phyloP scores from a whole-genome alignment of 2,888 invertebrate species.

The Auanema freiburgensis region DNA sequence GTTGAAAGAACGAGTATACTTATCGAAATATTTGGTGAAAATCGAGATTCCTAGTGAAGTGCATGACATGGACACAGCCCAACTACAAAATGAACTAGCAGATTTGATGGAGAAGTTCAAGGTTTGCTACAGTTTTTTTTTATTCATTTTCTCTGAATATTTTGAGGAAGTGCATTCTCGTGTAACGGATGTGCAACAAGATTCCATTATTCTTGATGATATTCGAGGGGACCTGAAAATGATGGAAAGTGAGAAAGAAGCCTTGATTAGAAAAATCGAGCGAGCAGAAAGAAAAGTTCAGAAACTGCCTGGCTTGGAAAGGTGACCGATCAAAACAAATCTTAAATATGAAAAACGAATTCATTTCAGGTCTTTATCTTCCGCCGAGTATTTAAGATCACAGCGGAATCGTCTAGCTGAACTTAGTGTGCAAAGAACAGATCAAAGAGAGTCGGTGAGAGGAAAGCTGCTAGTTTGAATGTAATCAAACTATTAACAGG shows the following conservation, averaged over 20 bases:
- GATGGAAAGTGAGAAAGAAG: conserved; percentile 74
- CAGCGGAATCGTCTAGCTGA: conserved; percentile 73
- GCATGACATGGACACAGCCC: conserved; percentile 76
- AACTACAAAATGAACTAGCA: conserved; percentile 74
- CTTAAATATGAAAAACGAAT: too few species aligned
- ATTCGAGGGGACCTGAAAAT: conserved; percentile 79
- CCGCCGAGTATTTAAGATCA: conserved; percentile 70
- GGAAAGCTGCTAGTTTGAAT: not conserved
- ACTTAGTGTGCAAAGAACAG: conserved; percentile 68
- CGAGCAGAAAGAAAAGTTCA: conserved; percentile 65
- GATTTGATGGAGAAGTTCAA: conserved; percentile 81
- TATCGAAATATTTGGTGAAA: conserved; percentile 71
- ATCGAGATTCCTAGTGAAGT: conserved; percentile 61
- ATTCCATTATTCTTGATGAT: conserved; percentile 76
- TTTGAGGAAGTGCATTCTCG: conserved; percentile 49
- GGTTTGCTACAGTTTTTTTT: too few species aligned
- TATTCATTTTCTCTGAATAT: conserved; percentile 37
- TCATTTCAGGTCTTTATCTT: conserved; percentile 65
- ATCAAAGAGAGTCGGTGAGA: conserved; percentile 33
- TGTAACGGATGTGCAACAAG: conserved; percentile 52
- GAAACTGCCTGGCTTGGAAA: conserved; percentile 52
- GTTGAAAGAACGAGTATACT: conserved; percentile 80
- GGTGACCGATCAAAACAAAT: conserved; percentile 26
- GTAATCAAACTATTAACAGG: conserved; percentile 18
- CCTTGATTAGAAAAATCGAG: conserved; percentile 73